Conservation (phyloP, 2,888 invertebrate species). For the Trichopoda pennipes region DNA sequence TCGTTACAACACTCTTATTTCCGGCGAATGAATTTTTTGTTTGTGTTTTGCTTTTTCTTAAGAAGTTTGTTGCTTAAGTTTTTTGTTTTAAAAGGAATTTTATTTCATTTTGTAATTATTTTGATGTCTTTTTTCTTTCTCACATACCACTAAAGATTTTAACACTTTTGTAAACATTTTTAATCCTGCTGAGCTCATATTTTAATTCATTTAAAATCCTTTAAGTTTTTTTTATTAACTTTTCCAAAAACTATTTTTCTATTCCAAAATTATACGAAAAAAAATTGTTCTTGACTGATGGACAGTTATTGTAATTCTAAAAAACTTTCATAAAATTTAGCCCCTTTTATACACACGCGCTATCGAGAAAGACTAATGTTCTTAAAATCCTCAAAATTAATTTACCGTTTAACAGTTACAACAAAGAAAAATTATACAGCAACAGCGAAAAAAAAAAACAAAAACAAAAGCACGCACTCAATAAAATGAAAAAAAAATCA, state of each 20-base stretch:
- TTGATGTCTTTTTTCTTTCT: conserved; percentile 5
- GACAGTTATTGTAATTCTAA: conserved; percentile 57
- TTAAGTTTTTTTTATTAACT: background rate
- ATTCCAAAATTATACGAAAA: background rate
- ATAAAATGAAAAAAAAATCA: conserved; percentile 17
- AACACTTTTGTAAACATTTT: conserved; percentile 49
- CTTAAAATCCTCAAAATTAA: conserved; percentile 49
- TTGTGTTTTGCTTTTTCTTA: too few species aligned
- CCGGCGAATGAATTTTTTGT: too few species aligned
- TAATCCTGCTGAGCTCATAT: background rate
- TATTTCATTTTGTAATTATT: background rate
- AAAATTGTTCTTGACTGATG: conserved; percentile 46
- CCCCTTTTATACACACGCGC: conserved; percentile 61
- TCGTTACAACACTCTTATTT: too few species aligned
- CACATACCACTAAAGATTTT: conserved; percentile 62
- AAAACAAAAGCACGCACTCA: conserved; percentile 18
- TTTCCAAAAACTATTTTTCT: background rate
- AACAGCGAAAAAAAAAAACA: conserved; percentile 13
- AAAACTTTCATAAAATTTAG: background rate
- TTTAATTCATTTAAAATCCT: background rate
- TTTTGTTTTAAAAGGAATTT: conserved; percentile 2
- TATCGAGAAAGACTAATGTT: background rate
- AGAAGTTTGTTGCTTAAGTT: conserved; percentile 6
- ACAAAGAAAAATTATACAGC: conserved; percentile 21
- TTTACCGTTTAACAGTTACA: conserved; percentile 53